Base-by-base conservation (phyloP, 2,888 invertebrate genomes). In the Pilophorus perplexus region DNA sequence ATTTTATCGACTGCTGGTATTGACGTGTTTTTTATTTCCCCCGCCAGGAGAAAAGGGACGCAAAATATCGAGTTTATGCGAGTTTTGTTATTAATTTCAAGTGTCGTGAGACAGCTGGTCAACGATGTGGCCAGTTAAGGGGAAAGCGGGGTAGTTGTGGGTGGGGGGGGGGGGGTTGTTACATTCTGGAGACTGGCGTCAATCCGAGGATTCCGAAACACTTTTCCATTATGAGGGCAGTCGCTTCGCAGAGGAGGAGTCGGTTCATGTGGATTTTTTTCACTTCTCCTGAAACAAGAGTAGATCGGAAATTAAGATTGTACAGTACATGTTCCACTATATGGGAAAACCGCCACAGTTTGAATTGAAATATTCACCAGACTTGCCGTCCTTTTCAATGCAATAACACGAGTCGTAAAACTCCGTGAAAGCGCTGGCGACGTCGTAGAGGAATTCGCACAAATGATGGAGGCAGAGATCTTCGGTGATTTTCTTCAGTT, bases 381-480 rank as follows among this genome's bases (percentile, higher is more conserved):
- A 37, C 14, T 67, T 72, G 69, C 85, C 82, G 77, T 96, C 89
- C 77, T 93, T 96, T 77, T 97, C 94, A 57, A 99, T 87, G 76
- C 98, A 98, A 76, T 98, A 99, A 78, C 99, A 99, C 73, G 83
- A 86, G 76, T 97, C 96, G 78, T 99, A 99, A 78, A 99, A 99
- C 77, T 99, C 99, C 0, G 93, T 88, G 76, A 98, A 99, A 1
- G 86, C 83, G 3, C 90, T 87, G n/a, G 92, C 86, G 64, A 98
- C 84, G 75, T 98, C 96, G 79, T 95, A 99, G 70, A 97, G 83
- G 77, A 89, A 97, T 76, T 98, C 98, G 76, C 99, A 99, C 25
- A 99, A 79, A 59, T 85, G 84, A 78, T 98, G 95, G 62, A 95
- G 76, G 69, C 83, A 85, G 23, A 97, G 80, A 75, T 95, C 92